Conservation (phyloP, 2,888 invertebrate genomes). For the Agonum fuliginosum region DNA sequence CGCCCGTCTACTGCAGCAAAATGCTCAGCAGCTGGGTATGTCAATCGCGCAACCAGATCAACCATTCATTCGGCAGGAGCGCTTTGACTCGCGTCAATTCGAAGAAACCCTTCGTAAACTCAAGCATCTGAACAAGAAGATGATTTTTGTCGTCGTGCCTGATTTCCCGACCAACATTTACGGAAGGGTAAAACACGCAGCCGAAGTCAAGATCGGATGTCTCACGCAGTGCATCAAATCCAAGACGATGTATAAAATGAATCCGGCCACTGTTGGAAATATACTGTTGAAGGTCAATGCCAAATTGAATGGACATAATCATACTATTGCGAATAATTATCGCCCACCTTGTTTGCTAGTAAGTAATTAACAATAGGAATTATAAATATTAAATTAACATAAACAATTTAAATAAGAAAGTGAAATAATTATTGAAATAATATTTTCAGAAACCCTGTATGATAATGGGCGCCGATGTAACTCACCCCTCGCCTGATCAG, state of each 20-base stretch:
- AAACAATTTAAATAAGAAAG: neutral
- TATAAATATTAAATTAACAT: no score
- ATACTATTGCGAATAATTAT: slow-evolving; percentile 71
- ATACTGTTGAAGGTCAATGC: slow-evolving; percentile 87
- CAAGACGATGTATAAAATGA: slow-evolving; percentile 74
- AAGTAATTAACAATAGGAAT: slow-evolving; percentile 60
- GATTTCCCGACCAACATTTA: slow-evolving; percentile 43
- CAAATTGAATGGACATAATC: slow-evolving; percentile 90
- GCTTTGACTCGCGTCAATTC: slow-evolving; percentile 28
- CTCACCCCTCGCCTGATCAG: slow-evolving; percentile 90
- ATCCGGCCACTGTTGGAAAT: slow-evolving; percentile 79
- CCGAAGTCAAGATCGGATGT: slow-evolving; percentile 81
- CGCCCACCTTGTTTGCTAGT: slow-evolving; percentile 75
- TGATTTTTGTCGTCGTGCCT: slow-evolving; percentile 64
- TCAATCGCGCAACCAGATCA: slow-evolving; percentile 63
- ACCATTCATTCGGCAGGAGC: slow-evolving; percentile 39
- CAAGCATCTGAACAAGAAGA: slow-evolving; percentile 28
- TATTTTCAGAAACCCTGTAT: neutral
- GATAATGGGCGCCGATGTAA: slow-evolving; percentile 85
- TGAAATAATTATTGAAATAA: neutral
- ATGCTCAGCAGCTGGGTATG: slow-evolving; percentile 67
- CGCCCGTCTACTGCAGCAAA: slow-evolving; percentile 19
- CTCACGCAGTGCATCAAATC: slow-evolving; percentile 84
- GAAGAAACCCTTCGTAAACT: slow-evolving; percentile 37
- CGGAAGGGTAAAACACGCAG: slow-evolving; percentile 75